Percentiles rank a stretch among this genome's conserved stretches.
Conservation (phyloP, 2,888 invertebrate species). For the Homarus gammarus region DNA sequence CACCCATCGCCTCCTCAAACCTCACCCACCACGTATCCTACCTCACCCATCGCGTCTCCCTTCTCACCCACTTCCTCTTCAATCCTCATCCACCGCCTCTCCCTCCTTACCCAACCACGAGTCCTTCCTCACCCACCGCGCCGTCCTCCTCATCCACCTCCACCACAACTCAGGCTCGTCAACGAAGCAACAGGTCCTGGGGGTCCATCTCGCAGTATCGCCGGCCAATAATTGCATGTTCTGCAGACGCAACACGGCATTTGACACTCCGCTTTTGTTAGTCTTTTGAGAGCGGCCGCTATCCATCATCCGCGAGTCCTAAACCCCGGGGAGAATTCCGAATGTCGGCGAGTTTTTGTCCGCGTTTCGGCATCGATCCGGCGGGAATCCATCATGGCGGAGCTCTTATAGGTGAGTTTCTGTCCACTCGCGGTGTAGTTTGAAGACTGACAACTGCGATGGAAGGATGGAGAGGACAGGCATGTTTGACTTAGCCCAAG, state of each 20-base stretch:
- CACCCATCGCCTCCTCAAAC: background rate
- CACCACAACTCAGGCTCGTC: background rate
- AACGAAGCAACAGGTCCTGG: background rate
- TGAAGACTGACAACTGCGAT: background rate
- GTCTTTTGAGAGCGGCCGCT: slow-evolving; percentile 45
- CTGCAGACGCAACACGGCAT: slow-evolving; percentile 54
- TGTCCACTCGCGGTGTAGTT: background rate
- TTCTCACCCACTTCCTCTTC: background rate
- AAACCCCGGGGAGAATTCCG: slow-evolving; percentile 28
- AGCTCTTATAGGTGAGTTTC: background rate
- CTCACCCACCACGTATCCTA: background rate
- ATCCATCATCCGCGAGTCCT: slow-evolving; percentile 47
- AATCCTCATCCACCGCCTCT: background rate
- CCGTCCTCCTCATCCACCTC: too few species aligned
- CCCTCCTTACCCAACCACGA: background rate
- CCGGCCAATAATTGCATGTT: slow-evolving; percentile 56
- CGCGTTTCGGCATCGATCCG: background rate
- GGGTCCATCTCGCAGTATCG: slow-evolving; percentile 32
- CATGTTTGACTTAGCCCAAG: background rate
- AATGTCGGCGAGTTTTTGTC: background rate
- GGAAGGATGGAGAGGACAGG: background rate
- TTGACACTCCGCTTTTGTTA: slow-evolving; percentile 62
- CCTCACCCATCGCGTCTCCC: too few species aligned
- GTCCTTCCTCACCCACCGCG: background rate
- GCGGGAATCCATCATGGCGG: background rate